A percentile compares a stretch with the other conserved stretches of the same genome.
These are phyloP conservation scores for Engraulis encrasicolus DNA, from an alignment of 2,113 vertebrate species.

Conservation along the genomic window DNA sequence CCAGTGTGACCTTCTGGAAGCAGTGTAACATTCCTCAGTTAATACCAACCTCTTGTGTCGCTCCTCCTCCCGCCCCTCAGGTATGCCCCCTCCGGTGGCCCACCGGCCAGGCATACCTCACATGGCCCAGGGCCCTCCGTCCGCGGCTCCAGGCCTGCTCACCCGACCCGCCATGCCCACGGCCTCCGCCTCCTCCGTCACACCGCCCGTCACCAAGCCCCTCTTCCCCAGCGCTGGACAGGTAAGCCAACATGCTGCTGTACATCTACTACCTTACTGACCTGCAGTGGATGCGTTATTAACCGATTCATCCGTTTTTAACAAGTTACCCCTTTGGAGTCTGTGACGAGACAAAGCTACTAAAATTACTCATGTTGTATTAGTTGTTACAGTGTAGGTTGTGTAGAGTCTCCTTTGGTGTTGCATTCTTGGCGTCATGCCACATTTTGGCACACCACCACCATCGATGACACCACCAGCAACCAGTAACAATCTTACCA, in stretches of 20 bases:
- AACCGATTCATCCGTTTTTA: not conserved
- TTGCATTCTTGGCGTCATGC: not conserved
- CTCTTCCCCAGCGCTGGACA: conserved; percentile 97
- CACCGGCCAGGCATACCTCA: conserved; percentile 88
- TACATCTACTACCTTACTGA: not conserved
- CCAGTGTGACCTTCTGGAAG: too few relatives aligned
- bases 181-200: conserved; percentile 66
- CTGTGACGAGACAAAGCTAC: not conserved
- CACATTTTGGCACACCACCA: not conserved
- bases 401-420: not conserved
- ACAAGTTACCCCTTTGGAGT: not conserved
- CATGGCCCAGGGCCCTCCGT: conserved; percentile 84
- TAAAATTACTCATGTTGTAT: not conserved
- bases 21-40: too few relatives aligned
- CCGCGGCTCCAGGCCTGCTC: conserved; percentile 82
- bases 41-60: too few relatives aligned
- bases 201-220: conserved; percentile 90
- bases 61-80: conserved; percentile 64
- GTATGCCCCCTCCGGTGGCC: conserved; percentile 90
- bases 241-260: conserved; percentile 73
- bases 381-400: not conserved
- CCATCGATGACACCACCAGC: not conserved
- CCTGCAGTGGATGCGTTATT: not conserved
- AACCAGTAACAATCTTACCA: not conserved
- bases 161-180: conserved; percentile 83